These are phyloP conservation scores for Apoda limacodes DNA, from an alignment of 2,888 invertebrate species.

Conservation along the genomic window DNA sequence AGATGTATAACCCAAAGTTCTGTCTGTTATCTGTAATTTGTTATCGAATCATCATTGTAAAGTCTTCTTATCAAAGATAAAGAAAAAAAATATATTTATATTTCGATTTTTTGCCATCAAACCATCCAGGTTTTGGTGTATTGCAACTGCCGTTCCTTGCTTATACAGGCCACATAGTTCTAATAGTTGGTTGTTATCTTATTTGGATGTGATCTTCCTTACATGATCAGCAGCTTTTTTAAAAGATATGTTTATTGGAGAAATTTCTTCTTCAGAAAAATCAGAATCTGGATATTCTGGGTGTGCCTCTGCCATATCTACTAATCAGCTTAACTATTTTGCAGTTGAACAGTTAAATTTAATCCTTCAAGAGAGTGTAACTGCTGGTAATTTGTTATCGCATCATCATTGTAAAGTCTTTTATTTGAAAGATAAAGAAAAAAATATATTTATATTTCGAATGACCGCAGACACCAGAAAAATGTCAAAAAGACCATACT, in stretches of 20 bases:
- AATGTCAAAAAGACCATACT: too few species aligned
- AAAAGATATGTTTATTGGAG: constrained; percentile 71
- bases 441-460: too few species aligned
- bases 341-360: constrained; percentile 71
- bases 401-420: too few species aligned
- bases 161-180: constrained; percentile 85
- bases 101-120: too few species aligned
- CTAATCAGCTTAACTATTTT: constrained; percentile 29
- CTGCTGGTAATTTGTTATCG: constrained; percentile 68
- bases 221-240: constrained; percentile 76
- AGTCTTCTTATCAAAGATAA: too few species aligned
- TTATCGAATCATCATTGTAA: too few species aligned
- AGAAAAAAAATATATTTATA: too few species aligned
- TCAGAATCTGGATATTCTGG: constrained; percentile 69
- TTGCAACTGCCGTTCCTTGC: constrained; percentile 85
- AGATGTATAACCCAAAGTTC: too few species aligned
- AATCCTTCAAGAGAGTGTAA: constrained; percentile 79
- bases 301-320: constrained; percentile 67
- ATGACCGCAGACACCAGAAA: too few species aligned
- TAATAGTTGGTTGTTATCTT: constrained; percentile 74
- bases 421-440: too few species aligned
- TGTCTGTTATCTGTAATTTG: too few species aligned
- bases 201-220: constrained; percentile 63
- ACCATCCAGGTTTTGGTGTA: constrained; percentile 78
- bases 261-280: constrained; percentile 61